Percentiles rank a stretch among this genome's conserved stretches.
Conservation (phyloP, 2,888 invertebrate genomes). For the Cantharis nigra region DNA sequence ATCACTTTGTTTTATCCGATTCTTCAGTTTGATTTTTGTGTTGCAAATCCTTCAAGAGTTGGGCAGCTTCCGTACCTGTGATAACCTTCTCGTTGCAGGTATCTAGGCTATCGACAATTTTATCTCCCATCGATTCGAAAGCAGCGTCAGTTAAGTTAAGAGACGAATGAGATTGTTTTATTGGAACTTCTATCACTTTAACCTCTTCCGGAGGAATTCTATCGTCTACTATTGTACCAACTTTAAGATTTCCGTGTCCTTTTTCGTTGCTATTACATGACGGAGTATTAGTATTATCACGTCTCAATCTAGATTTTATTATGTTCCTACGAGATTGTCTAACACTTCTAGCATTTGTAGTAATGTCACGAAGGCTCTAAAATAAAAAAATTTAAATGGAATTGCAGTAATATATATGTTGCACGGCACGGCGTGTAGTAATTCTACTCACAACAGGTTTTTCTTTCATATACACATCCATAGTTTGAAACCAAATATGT, state of each 20-base stretch:
- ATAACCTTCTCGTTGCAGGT: conserved; percentile 44
- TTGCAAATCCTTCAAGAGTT: conserved; percentile 40
- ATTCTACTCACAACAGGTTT: conserved; percentile 22
- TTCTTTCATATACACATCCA: conserved; percentile 22
- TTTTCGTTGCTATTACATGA: background rate
- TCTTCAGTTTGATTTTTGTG: conserved; percentile 33
- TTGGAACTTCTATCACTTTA: conserved; percentile 47
- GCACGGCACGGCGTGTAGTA: background rate
- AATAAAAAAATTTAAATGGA: conserved; percentile 6
- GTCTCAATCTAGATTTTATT: conserved; percentile 11
- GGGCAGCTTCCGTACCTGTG: conserved; percentile 44
- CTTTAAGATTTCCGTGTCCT: conserved; percentile 20
- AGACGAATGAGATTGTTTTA: conserved; percentile 45
- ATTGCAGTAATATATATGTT: conserved; percentile 4
- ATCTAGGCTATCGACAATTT: conserved; percentile 51
- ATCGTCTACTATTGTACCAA: conserved; percentile 47
- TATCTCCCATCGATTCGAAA: conserved; percentile 53
- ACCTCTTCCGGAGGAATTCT: conserved; percentile 43
- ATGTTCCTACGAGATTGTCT: conserved; percentile 8
- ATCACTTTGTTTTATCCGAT: conserved; percentile 5
- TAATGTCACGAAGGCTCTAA: conserved; percentile 11
- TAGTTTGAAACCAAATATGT: conserved; percentile 48
- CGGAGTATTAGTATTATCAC: background rate
- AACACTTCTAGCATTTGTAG: conserved; percentile 3
- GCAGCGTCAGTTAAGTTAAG: conserved; percentile 52